These are phyloP conservation scores for Molossus molossus DNA, from an alignment of 2,797 vertebrate species.

Conservation along the genomic window DNA sequence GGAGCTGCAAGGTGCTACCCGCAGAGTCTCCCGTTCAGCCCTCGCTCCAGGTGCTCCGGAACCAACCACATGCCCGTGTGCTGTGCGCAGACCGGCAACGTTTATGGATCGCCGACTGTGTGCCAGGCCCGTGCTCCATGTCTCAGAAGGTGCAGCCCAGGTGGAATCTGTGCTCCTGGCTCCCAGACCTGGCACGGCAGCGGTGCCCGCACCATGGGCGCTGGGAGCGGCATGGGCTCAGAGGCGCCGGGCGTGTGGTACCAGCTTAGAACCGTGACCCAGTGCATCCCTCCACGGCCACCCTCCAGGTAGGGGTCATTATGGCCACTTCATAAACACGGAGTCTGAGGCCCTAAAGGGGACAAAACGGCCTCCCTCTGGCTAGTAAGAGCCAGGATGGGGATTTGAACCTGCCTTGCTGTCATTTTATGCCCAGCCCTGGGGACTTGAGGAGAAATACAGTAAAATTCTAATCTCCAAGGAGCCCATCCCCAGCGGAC, in stretches of 20 bases:
- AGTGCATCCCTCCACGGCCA: rapidly evolving
- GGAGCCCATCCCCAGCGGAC: neutral
- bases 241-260: rapidly evolving
- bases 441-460: neutral
- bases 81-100: neutral
- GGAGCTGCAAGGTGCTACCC: neutral
- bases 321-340: neutral
- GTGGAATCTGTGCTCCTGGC: neutral
- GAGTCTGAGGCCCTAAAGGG: neutral
- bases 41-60: rapidly evolving
- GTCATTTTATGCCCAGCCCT: neutral
- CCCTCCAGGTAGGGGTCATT: neutral
- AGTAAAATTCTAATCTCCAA: neutral
- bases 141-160: rapidly evolving
- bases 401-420: neutral
- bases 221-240: rapidly evolving
- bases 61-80: rapidly evolving
- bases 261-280: neutral
- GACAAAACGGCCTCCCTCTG: rapidly evolving
- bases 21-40: rapidly evolving
- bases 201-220: rapidly evolving
- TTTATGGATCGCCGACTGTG: rapidly evolving
- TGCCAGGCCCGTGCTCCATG: rapidly evolving
- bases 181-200: rapidly evolving
- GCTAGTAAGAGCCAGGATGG: neutral